Evolutionary conservation across 1,140 invertebrate genomes (phyloP), one percentile per base, ranked within the genome.

Genomic region (Calliopsis andreniformis): DNA sequence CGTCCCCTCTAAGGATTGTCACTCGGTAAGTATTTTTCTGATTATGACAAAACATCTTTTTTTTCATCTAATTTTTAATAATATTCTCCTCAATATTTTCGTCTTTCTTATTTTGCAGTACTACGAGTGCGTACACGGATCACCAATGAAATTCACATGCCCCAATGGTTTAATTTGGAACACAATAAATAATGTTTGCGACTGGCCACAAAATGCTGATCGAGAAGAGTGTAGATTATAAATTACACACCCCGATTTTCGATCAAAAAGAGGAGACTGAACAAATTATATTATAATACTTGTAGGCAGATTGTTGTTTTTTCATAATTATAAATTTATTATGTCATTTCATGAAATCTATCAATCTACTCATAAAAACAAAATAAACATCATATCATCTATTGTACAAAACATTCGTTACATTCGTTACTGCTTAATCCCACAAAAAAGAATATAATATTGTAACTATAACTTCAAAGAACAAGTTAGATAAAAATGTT

Each of bases 41-140:
- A n/a, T n/a, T n/a, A n/a, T n/a, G n/a, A n/a, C n/a, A n/a, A n/a
- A n/a, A n/a, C n/a, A 47, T 23, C 20, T 25, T 0, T 20, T 25
- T 23, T 25, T 51, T 8, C 20, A 3, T 2, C 8, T 6, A 23
- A 23, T 20, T 49, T 2, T n/a, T 2, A 12, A 30, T 2, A 7
- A 14, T 6, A 0, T 20, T 32, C 0, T 23, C 0, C 2, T 32
- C 30, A 3, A 18, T 10, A 45, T 25, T n/a, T 10, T 62, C 16
- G 1, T 42, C 14, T 25, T 75, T 81, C 82, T 89, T 81, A 78
- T 79, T 87, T 93, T 90, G 28, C 90, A 97, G 96, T 97, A 96
- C 82, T 97, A 96, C 90, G 93, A 95, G 62, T 97, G 96, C 86
- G 95, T 95, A 7, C 94, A 96, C 87, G 95, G 95, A 25, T 94